Conservation (phyloP, 1,140 invertebrate genomes). For the Dolichoris vasculosae region DNA sequence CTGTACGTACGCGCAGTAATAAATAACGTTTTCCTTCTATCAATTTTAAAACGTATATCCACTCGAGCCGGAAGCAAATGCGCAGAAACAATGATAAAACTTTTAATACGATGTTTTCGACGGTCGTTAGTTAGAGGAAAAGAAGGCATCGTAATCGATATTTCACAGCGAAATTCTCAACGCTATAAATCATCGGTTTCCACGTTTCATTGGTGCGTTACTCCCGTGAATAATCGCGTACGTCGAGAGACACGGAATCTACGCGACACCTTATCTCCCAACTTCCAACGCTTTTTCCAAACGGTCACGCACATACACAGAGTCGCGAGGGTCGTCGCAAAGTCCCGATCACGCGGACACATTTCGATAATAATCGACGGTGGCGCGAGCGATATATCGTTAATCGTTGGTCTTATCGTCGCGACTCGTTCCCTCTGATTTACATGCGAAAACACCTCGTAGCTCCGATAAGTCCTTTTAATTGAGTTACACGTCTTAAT, state of each 20-base stretch:
- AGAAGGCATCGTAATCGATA: background rate
- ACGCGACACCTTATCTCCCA: background rate
- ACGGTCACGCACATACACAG: background rate
- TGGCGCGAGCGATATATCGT: slow-evolving; percentile 3
- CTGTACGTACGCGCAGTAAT: no score
- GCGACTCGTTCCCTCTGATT: slow-evolving; percentile 54
- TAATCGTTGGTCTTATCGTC: slow-evolving; percentile 21
- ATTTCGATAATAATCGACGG: slow-evolving; percentile 38
- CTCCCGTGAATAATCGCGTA: background rate
- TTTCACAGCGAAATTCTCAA: background rate
- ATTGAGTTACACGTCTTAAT: slow-evolving; percentile 66
- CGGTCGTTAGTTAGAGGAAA: no score
- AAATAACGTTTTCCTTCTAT: no score
- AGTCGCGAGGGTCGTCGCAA: no score
- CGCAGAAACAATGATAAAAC: no score
- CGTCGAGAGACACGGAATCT: background rate
- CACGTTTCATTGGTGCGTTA: background rate
- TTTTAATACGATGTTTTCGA: no score
- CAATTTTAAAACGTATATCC: no score
- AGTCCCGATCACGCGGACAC: background rate
- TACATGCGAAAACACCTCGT: slow-evolving; percentile 64
- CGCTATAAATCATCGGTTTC: background rate
- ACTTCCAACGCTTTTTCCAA: background rate
- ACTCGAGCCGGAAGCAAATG: no score
- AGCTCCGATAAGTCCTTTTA: slow-evolving; percentile 60